phyloP scores from a whole-genome alignment of 2,797 vertebrate genomes.

The Sebastes jordani region DNA sequence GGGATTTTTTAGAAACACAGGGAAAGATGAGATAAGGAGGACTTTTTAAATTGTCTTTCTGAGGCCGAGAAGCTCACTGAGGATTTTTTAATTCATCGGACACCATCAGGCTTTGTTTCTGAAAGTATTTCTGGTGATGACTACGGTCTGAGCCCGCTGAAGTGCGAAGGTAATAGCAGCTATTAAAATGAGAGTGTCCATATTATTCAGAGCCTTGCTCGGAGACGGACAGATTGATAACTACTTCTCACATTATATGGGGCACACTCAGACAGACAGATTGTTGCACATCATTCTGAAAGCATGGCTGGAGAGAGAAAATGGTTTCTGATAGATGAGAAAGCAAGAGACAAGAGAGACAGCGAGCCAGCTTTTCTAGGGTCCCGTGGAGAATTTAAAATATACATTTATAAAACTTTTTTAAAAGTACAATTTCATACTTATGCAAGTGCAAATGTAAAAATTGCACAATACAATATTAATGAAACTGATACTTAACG shows the following conservation, averaged over 20 bases:
- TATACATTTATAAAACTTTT: background rate
- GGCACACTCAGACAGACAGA: slow-evolving; percentile 4
- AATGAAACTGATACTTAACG: no score
- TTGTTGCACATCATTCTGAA: background rate
- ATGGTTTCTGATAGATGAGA: background rate
- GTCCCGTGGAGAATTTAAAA: background rate
- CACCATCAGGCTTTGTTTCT: background rate
- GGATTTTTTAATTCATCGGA: background rate
- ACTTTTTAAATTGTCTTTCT: background rate
- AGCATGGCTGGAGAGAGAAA: background rate
- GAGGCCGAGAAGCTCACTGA: background rate
- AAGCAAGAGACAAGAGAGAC: background rate
- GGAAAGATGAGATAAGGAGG: background rate
- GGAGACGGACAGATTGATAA: slow-evolving; percentile 28
- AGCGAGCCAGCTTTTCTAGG: background rate
- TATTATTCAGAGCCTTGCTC: background rate
- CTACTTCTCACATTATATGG: slow-evolving; percentile 12
- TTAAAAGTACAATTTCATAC: no score
- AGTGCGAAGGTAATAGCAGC: slow-evolving; percentile 6
- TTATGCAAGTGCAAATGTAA: no score
- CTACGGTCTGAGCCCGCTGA: background rate
- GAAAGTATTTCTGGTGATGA: background rate
- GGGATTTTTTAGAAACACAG: background rate
- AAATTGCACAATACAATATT: no score
- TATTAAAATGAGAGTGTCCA: background rate